Conservation (phyloP, 1,140 invertebrate genomes). For the fruit fly (Drosophila melanogaster) region Release_6_plus_ISO1_MT NC_004354.4:12945001-12945500, state of each 20-base stretch:
- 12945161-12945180: slow-evolving; percentile 89
- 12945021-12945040: neutral
- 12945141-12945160: neutral
- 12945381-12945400: slow-evolving; percentile 97
- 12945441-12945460: slow-evolving; percentile 95
- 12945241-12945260: slow-evolving; percentile 97
- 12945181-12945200: slow-evolving; percentile 87
- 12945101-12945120: neutral
- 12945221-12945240: slow-evolving; percentile 93
- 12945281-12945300: slow-evolving; percentile 96
- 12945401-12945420: slow-evolving; percentile 94
- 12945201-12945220: slow-evolving; percentile 90
- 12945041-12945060: slow-evolving; percentile 1
- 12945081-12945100: slow-evolving; percentile 1
- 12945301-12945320: slow-evolving; percentile 96
- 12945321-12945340: slow-evolving; percentile 95
- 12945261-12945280: slow-evolving; percentile 95
- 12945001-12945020: neutral
- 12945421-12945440: slow-evolving; percentile 95
- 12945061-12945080: neutral
- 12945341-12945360: slow-evolving; percentile 96
- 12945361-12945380: slow-evolving; percentile 96
- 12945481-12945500: slow-evolving; percentile 74
- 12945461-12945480: slow-evolving; percentile 93
- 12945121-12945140: neutral